phyloP scores from a whole-genome alignment of 2,888 invertebrate species.

The Atherix ibis region DNA sequence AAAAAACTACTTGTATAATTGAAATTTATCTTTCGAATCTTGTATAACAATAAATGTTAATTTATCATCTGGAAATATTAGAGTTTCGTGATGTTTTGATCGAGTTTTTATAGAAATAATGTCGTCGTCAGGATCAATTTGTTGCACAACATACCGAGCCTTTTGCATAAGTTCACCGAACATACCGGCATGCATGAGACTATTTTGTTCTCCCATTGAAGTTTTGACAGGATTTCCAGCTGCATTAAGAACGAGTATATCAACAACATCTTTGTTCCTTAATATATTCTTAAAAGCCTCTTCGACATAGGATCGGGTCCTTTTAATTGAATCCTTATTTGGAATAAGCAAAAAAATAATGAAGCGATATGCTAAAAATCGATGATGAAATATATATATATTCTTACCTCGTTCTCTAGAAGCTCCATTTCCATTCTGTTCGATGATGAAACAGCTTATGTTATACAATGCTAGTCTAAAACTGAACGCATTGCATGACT shows the following conservation, averaged over 20 bases:
- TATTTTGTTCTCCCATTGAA: constrained; percentile 19
- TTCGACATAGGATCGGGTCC: constrained; percentile 24
- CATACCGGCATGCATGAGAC: constrained; percentile 24
- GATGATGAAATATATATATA: too few relatives aligned
- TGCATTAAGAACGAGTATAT: constrained; percentile 24
- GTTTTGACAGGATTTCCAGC: constrained; percentile 25
- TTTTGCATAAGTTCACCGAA: constrained; percentile 25
- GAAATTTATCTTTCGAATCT: constrained; percentile 18
- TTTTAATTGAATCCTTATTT: constrained; percentile 15
- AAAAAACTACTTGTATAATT: background rate
- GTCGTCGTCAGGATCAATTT: constrained; percentile 20
- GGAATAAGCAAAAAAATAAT: background rate
- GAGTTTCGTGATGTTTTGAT: constrained; percentile 22
- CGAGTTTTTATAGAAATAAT: constrained; percentile 22
- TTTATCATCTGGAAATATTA: constrained; percentile 26
- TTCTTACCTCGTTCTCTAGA: too few relatives aligned
- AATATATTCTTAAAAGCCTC: constrained; percentile 19
- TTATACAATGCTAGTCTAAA: too few relatives aligned
- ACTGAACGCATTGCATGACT: too few relatives aligned
- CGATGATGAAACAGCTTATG: too few relatives aligned
- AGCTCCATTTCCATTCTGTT: too few relatives aligned
- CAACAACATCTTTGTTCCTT: constrained; percentile 21
- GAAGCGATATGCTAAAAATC: too few relatives aligned
- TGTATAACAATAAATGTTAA: constrained; percentile 27
- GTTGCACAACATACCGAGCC: constrained; percentile 20